phyloP scores from a whole-genome alignment of 2,113 vertebrate species.

The Petroica traversi region DNA sequence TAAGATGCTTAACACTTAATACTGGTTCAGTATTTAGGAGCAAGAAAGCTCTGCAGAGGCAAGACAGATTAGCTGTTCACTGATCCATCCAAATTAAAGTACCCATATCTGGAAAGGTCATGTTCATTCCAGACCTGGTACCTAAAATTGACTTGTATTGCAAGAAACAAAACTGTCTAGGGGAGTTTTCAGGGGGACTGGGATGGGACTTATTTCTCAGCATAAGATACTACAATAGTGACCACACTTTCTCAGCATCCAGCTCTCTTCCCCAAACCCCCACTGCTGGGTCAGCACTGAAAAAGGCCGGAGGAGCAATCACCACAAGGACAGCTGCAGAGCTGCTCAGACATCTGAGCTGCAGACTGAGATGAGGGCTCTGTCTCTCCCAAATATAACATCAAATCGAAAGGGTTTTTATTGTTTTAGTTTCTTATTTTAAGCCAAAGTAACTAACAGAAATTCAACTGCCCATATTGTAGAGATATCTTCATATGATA shows the following conservation, averaged over 20 bases:
- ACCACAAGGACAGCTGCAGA: background rate
- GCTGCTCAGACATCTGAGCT: background rate
- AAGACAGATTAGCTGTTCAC: background rate
- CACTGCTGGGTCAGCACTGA: background rate
- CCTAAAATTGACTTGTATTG: background rate
- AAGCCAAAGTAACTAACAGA: background rate
- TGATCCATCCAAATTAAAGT: background rate
- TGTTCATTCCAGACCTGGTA: background rate
- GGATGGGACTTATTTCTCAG: background rate
- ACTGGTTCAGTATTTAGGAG: background rate
- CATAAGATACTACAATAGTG: background rate
- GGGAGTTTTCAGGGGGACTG: fast-evolving
- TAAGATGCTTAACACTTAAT: too few relatives aligned
- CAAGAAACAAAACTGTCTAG: background rate
- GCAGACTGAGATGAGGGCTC: background rate
- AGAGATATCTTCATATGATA: background rate
- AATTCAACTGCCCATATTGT: background rate
- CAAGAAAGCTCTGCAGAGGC: background rate
- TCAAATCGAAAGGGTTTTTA: background rate
- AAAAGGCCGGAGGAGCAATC: background rate
- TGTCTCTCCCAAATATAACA: background rate
- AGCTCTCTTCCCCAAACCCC: background rate
- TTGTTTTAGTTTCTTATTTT: background rate
- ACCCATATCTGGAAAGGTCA: background rate
- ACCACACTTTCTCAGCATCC: background rate